A percentile compares a stretch with the other conserved stretches of the same genome.
Conservation (phyloP, 2,888 invertebrate species). For the Lypha dubia region DNA sequence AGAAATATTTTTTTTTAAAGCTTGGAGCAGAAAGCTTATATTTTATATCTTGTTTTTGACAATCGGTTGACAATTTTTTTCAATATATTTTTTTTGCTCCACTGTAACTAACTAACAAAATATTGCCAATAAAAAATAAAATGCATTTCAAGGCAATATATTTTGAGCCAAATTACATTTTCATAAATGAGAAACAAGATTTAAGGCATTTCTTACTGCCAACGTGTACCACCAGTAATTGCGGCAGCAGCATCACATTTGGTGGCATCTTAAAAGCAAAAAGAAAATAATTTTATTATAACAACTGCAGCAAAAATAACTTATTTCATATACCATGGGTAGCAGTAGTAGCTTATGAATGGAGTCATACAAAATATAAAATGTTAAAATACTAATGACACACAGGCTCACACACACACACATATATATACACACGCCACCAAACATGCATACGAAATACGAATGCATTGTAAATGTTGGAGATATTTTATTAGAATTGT, state of each 20-base stretch:
- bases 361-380: constrained; percentile 56
- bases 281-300: constrained; percentile 12
- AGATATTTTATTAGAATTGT: constrained; percentile 25
- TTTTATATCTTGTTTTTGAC: no score
- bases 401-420: constrained; percentile 3
- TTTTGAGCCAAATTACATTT: constrained; percentile 68
- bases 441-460: background rate
- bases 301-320: constrained; percentile 29
- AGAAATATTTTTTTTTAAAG: no score
- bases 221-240: constrained; percentile 30
- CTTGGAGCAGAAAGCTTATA: no score
- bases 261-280: constrained; percentile 48
- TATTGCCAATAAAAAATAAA: constrained; percentile 33
- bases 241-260: constrained; percentile 43
- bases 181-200: constrained; percentile 63
- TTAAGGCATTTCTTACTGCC: constrained; percentile 55
- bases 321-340: constrained; percentile 53
- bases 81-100: no score
- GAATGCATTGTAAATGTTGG: background rate
- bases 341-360: constrained; percentile 53
- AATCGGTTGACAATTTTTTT: no score
- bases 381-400: constrained; percentile 30
- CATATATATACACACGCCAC: no score
- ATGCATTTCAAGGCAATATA: constrained; percentile 70
- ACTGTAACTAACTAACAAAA: constrained; percentile 41